Base-by-base conservation (phyloP, 2,113 vertebrate species). In the Mugil cephalus region DNA sequence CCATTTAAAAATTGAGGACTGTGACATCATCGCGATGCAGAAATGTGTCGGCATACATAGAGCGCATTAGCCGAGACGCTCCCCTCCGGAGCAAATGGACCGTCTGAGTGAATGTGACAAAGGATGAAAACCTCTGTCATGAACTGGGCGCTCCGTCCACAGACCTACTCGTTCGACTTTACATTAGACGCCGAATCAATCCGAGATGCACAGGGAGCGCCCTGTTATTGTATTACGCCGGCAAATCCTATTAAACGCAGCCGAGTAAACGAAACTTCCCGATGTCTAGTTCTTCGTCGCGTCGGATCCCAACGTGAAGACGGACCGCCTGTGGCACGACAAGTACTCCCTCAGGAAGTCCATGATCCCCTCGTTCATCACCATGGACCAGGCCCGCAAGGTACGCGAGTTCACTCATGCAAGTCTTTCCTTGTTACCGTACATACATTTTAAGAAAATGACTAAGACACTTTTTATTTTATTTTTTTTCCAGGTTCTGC, bases 301-400 rank as follows among this genome's bases (percentile, higher is more conserved):
- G 2, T 99, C 98, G 5, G 98, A 99, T 89, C 98, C 98, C 15
- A 95, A 97, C 2, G 97, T 99, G 53, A 99, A 99, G 93, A 94
- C 98, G 0, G 98, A 99, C 85, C 93, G 98, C 1, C 93, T 99
- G 61, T 99, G 98, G 98, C 98, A 99, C 21, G 98, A 99, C 89
- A 99, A 99, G 65, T 99, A 99, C 56, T 96, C 96, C 17, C 87
- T 99, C 86, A 94, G 98, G 87, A 98, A 96, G 74, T 98, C 97
- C 0, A 99, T 99, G 98, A 97, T 99, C 70, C 98, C 98, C 1
- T 96, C 98, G 0, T 99, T 99, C 86, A 95, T 99, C 79, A 97
- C 97, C 10, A 99, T 96, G 96, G 97, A 98, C 54, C 97, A 99
- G 58, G 96, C 96, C 50, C 94, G 94, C 82, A 99, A 99, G 97